A percentile compares a stretch with the other conserved stretches of the same genome.
Conservation (phyloP, 2,797 vertebrate genomes). For the Hapalemur alaotrensis region DNA sequence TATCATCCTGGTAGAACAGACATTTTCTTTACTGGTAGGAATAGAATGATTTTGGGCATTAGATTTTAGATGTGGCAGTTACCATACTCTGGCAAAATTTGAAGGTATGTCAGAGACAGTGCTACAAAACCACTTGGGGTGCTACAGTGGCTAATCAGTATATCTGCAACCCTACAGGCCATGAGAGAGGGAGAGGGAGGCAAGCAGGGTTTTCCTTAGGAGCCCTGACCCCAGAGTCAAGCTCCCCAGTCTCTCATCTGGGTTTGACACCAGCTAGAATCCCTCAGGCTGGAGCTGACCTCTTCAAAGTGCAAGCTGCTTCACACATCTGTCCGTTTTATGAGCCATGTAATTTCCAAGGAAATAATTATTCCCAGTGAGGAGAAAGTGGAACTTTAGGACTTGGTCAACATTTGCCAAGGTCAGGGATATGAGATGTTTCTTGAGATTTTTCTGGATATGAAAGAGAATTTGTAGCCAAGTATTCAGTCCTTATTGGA, state of each 20-base stretch:
- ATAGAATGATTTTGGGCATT: not conserved
- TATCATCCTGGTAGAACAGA: not conserved
- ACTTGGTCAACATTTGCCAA: not conserved
- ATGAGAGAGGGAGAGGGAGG: not conserved
- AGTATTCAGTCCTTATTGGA: not conserved
- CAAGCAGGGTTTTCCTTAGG: not conserved
- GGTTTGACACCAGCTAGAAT: not conserved
- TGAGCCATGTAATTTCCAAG: not conserved
- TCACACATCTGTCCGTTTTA: not conserved
- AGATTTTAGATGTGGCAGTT: not conserved
- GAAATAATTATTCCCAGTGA: not conserved
- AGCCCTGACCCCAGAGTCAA: not conserved
- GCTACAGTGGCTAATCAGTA: not conserved
- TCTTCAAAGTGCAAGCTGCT: not conserved
- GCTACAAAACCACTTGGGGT: not conserved
- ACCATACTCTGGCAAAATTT: not conserved
- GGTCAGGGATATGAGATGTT: not conserved
- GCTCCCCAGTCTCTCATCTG: not conserved
- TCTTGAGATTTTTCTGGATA: not conserved
- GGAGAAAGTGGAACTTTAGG: not conserved
- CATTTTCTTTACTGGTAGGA: not conserved
- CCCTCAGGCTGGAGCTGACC: not conserved
- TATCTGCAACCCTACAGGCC: not conserved
- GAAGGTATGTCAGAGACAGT: not conserved
- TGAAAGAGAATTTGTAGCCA: not conserved